Conservation (phyloP, 2,888 invertebrate species). For the Zonitis immaculata region DNA sequence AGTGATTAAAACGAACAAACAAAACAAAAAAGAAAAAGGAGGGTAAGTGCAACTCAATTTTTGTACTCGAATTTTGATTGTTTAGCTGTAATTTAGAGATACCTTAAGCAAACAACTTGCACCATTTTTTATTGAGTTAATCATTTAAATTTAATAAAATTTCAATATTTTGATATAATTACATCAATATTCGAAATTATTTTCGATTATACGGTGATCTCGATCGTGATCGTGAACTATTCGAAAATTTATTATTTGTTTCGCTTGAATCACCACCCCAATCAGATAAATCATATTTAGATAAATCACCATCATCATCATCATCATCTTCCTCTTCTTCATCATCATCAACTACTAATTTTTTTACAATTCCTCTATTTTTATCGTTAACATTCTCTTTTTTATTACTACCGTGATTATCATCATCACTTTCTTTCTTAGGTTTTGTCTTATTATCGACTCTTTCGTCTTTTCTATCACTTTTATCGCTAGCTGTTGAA, state of each 20-base stretch:
- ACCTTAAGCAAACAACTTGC: background rate
- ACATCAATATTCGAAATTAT: background rate
- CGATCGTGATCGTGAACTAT: slow-evolving; percentile 30
- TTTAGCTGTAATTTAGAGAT: background rate
- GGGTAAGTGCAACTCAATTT: background rate
- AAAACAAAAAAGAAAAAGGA: background rate
- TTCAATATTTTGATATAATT: background rate
- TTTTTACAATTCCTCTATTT: slow-evolving; percentile 35
- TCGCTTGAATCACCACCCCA: slow-evolving; percentile 47
- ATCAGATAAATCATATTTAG: slow-evolving; percentile 56
- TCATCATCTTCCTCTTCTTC: slow-evolving; percentile 54
- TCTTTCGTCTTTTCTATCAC: background rate
- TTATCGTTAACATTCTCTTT: slow-evolving; percentile 11
- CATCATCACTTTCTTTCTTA: slow-evolving; percentile 5
- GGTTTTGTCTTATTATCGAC: background rate
- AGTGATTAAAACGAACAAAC: background rate
- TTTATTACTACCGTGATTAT: slow-evolving; percentile 10
- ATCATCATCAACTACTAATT: slow-evolving; percentile 50
- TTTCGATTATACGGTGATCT: slow-evolving; percentile 13
- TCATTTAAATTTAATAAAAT: too few relatives aligned
- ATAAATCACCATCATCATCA: slow-evolving; percentile 54
- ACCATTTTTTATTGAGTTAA: background rate
- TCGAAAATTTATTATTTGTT: slow-evolving; percentile 23
- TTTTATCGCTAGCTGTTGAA: slow-evolving; percentile 8
- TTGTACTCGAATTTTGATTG: background rate